phyloP scores from a whole-genome alignment of 1,140 invertebrate species.

The Bombus pyrosoma region DNA sequence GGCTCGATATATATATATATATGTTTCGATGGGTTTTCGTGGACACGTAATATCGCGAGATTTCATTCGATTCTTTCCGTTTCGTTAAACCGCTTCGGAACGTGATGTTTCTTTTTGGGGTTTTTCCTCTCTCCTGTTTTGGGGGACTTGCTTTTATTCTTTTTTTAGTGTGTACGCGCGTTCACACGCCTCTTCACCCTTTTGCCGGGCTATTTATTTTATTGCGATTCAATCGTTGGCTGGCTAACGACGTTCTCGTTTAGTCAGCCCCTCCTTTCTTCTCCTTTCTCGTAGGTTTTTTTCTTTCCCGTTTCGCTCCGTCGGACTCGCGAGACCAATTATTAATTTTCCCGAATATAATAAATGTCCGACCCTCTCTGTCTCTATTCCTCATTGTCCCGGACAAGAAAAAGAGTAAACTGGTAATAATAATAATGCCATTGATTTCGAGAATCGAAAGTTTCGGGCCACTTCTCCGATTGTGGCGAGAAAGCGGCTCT shows the following conservation, averaged over 20 bases:
- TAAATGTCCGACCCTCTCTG: constrained; percentile 5
- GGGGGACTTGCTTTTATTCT: too few species aligned
- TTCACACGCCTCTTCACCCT: not conserved
- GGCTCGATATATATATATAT: constrained; percentile 11
- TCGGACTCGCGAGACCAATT: constrained; percentile 45
- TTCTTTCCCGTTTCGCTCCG: too few species aligned
- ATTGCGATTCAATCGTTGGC: constrained; percentile 30
- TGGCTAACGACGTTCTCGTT: constrained; percentile 46
- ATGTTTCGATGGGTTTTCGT: constrained; percentile 40
- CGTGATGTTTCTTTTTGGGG: constrained; percentile 9
- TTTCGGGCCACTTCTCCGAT: constrained; percentile 42
- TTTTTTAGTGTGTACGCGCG: not conserved
- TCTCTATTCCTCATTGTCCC: constrained; percentile 39
- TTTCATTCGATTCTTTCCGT: constrained; percentile 50
- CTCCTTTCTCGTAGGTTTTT: not conserved
- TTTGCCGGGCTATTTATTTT: constrained; percentile 32
- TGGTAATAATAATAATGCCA: constrained; percentile 76
- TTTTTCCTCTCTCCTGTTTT: not conserved
- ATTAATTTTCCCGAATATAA: constrained; percentile 42
- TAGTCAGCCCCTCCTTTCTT: constrained; percentile 9
- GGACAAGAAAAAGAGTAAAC: constrained; percentile 66
- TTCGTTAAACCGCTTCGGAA: constrained; percentile 47
- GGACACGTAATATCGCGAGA: constrained; percentile 52
- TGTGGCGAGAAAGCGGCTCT: constrained; percentile 48
- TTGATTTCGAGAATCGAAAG: constrained; percentile 66